Conservation (phyloP, 2,797 vertebrate genomes). For the Sebastes hopkinsi region DNA sequence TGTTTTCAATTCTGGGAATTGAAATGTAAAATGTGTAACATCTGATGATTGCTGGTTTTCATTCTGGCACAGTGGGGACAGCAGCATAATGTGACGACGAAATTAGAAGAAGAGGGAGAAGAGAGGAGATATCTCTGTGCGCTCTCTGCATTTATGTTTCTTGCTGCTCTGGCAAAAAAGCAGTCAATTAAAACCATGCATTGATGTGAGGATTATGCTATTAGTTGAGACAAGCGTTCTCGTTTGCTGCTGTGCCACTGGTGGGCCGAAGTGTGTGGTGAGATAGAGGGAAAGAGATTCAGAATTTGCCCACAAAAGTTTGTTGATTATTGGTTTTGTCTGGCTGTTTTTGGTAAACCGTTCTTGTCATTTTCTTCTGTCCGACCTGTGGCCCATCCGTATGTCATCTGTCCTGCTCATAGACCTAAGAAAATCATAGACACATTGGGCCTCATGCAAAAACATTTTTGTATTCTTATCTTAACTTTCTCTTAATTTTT, state of each 20-base stretch:
- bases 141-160: slow-evolving; percentile 54
- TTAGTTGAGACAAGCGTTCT: slow-evolving; percentile 61
- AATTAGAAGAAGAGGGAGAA: slow-evolving; percentile 52
- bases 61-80: slow-evolving; percentile 41
- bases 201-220: slow-evolving; percentile 76
- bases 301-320: slow-evolving; percentile 1
- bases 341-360: slow-evolving; percentile 12
- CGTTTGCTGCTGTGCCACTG: slow-evolving; percentile 49
- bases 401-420: neutral
- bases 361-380: neutral
- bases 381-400: neutral
- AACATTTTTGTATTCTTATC: no score
- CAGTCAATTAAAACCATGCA: slow-evolving; percentile 67
- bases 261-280: slow-evolving; percentile 18
- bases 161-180: slow-evolving; percentile 52
- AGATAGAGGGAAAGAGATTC: slow-evolving; percentile 10
- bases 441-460: no score
- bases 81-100: slow-evolving; percentile 49
- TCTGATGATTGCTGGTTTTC: slow-evolving; percentile 65
- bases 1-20: slow-evolving; percentile 62
- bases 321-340: slow-evolving; percentile 17
- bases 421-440: neutral
- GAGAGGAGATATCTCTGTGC: slow-evolving; percentile 41
- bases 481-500: no score
- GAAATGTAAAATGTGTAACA: slow-evolving; percentile 66